Percentiles rank a stretch among this genome's conserved stretches.
These are phyloP conservation scores for Melanotaenia boesemani DNA, from an alignment of 2,797 vertebrate genomes.

Conservation along the genomic window DNA sequence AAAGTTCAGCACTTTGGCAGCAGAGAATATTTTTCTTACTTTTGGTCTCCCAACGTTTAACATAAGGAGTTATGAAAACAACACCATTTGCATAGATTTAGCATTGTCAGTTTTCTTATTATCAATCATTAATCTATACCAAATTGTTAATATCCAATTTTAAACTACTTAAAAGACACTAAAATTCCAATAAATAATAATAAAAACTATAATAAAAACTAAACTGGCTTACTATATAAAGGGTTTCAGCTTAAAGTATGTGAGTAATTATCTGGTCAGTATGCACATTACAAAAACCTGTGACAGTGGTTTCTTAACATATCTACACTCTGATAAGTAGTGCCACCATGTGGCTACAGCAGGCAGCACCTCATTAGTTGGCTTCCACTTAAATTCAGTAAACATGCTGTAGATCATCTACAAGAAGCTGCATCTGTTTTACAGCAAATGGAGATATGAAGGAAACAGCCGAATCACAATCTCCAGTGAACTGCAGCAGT, in stretches of 20 bases:
- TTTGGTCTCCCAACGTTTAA: background rate
- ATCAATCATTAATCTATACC: background rate
- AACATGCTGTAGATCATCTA: conserved; percentile 7
- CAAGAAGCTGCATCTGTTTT: conserved; percentile 17
- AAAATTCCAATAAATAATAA: background rate
- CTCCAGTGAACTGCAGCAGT: conserved; percentile 15
- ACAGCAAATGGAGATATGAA: conserved; percentile 21
- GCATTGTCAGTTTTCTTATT: background rate
- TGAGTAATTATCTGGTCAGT: conserved; percentile 54
- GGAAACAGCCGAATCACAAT: conserved; percentile 29
- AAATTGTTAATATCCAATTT: background rate
- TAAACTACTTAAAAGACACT: background rate
- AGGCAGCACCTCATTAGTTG: background rate
- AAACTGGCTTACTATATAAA: conserved; percentile 10
- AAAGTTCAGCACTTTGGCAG: conserved; percentile 45
- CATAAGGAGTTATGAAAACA: background rate
- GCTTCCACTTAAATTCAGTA: conserved; percentile 22
- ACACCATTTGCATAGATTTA: background rate
- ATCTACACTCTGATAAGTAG: conserved; percentile 52
- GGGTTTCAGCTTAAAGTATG: conserved; percentile 8
- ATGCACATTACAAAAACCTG: conserved; percentile 51
- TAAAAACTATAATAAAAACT: background rate
- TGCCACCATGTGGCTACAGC: conserved; percentile 73
- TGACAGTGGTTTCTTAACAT: conserved; percentile 37
- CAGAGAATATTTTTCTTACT: conserved; percentile 9